Conservation (phyloP, 2,888 invertebrate genomes). For the Meandrusa payeni region DNA sequence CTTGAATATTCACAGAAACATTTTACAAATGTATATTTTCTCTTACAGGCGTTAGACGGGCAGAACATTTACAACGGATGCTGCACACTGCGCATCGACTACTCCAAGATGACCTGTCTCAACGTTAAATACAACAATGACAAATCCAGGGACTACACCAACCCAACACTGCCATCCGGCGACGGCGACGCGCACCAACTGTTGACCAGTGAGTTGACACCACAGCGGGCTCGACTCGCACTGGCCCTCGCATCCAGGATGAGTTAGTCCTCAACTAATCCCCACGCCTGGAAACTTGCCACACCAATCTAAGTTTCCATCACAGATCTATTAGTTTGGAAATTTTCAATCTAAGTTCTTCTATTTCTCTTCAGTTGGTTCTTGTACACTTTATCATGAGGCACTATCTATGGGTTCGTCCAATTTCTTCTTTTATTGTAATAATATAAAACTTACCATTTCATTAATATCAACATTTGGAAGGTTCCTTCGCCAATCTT, state of each 20-base stretch:
- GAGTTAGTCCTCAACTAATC: slow-evolving; percentile 82
- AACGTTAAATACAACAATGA: slow-evolving; percentile 99
- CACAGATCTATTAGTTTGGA: slow-evolving; percentile 27
- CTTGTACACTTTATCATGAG: background rate
- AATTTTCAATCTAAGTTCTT: slow-evolving; percentile 5
- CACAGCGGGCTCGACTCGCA: slow-evolving; percentile 74
- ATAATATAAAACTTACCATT: no score
- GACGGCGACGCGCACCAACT: slow-evolving; percentile 85
- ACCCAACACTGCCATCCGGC: slow-evolving; percentile 97
- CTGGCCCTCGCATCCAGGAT: slow-evolving; percentile 79
- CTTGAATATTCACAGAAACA: no score
- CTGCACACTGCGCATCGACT: slow-evolving; percentile 99
- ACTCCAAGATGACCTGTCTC: slow-evolving; percentile 98
- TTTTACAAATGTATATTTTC: no score
- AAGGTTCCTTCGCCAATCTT: no score
- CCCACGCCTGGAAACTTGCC: slow-evolving; percentile 56
- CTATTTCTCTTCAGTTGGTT: background rate
- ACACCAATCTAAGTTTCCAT: slow-evolving; percentile 47
- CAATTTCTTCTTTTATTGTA: no score
- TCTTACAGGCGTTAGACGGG: slow-evolving; percentile 92
- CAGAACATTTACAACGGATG: slow-evolving; percentile 99
- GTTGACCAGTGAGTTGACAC: slow-evolving; percentile 85
- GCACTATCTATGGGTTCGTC: background rate
- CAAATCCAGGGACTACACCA: slow-evolving; percentile 99
- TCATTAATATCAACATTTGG: no score